Base-by-base conservation (phyloP, 2,888 invertebrate species). In the Drosophila suboccidentalis region DNA sequence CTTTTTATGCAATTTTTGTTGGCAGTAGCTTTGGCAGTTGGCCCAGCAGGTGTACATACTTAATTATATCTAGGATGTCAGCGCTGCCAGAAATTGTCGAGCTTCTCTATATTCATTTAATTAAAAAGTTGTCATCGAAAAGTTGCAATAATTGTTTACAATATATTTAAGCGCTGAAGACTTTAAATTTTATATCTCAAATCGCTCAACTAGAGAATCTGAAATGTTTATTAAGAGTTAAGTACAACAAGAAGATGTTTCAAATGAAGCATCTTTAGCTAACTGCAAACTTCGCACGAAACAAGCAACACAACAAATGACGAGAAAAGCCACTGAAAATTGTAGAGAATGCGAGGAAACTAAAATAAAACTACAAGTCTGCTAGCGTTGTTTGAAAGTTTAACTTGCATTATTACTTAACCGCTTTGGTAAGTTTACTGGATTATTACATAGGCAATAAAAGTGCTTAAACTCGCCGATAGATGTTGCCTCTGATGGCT, bases 381-480 rank as follows among this genome's bases (percentile, higher is more conserved):
- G n/a, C n/a, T n/a, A n/a, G n/a, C n/a, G n/a, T n/a, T n/a, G n/a
- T 44, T 13, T 62, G 36, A 50, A 58, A 64, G 58, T 78, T 78
- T 68, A 51, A 53, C 67, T 67, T 63, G 50, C 50, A 58, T 53
- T 75, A 71, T 82, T 78, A 91, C 91, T 92, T 89, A 92, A 92
- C 92, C 84, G 92, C 88, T 81, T 93, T 92, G 80, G 81, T 89
- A 72, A 92, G 89, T 79, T 91, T 88, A 44, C 92, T 89, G 64
- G 90, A 90, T 82, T 85, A 89, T 77, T 93, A 92, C 92, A 93
- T 92, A 77, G 92, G 69, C 86, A 89, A 73, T 91, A 92, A 77
- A 92, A 90, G 73, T 82, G 82, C 78, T 90, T 90, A 70, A 91
- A 92, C 85, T 93, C 92, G 67, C 91, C 90, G 78, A 71, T 81